Percentiles rank a stretch among this genome's conserved stretches.
These are phyloP conservation scores for Platypus cylindrus DNA, from an alignment of 2,888 invertebrate genomes.

Conservation along the genomic window DNA sequence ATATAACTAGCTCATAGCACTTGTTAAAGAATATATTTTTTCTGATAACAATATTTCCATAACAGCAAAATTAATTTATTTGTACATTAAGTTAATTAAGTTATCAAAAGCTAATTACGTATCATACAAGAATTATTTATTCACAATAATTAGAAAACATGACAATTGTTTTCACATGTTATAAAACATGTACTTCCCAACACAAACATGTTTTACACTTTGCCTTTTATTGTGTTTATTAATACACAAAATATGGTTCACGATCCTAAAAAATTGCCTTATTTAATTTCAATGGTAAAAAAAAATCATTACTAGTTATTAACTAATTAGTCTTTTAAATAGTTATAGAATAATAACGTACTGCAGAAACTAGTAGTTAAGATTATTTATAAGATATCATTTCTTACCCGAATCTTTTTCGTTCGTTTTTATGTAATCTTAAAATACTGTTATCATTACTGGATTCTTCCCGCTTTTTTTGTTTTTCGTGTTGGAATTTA, in stretches of 20 bases:
- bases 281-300: not conserved
- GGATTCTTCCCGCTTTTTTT: constrained; percentile 18
- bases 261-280: constrained; percentile 6
- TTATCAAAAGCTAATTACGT: too few relatives aligned
- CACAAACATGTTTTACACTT: constrained; percentile 7
- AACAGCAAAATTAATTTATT: too few relatives aligned
- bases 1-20: too few relatives aligned
- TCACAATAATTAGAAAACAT: too few relatives aligned
- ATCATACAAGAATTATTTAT: too few relatives aligned
- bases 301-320: not conserved
- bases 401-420: constrained; percentile 15
- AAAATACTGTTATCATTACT: constrained; percentile 19
- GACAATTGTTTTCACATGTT: not conserved
- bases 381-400: not conserved
- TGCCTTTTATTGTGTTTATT: constrained; percentile 3
- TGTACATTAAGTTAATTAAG: too few relatives aligned
- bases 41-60: too few relatives aligned
- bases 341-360: not conserved
- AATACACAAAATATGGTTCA: constrained; percentile 8
- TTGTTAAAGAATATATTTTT: too few relatives aligned
- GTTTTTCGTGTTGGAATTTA: constrained; percentile 27
- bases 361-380: not conserved
- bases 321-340: not conserved
- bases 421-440: constrained; percentile 21
- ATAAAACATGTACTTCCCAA: constrained; percentile 9